These are phyloP conservation scores for Hydropsyche tenuis DNA, from an alignment of 1,140 invertebrate genomes.

Conservation along the genomic window DNA sequence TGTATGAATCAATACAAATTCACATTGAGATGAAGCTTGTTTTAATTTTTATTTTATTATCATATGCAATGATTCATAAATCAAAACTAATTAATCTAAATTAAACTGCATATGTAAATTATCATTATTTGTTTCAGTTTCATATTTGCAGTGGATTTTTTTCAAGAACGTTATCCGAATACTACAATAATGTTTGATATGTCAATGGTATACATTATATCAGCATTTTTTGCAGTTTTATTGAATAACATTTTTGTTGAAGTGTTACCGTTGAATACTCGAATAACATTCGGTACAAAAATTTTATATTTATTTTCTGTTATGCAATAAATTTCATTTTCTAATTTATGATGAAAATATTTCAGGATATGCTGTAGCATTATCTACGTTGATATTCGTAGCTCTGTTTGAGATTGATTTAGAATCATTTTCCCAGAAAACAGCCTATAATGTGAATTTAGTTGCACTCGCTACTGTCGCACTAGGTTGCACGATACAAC, in stretches of 20 bases:
- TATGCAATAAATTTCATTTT: background rate
- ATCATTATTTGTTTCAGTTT: no score
- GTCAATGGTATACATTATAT: conserved; percentile 87
- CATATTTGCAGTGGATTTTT: conserved; percentile 89
- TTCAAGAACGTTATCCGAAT: conserved; percentile 81
- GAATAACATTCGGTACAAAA: conserved; percentile 82
- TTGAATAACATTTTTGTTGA: conserved; percentile 87
- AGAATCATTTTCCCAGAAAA: conserved; percentile 73
- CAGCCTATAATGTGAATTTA: conserved; percentile 82
- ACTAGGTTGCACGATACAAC: conserved; percentile 90
- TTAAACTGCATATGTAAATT: background rate
- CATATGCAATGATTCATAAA: background rate
- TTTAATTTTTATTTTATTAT: conserved; percentile 22
- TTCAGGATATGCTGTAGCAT: conserved; percentile 81
- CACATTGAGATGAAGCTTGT: background rate
- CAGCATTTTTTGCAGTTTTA: conserved; percentile 85
- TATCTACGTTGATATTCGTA: conserved; percentile 81
- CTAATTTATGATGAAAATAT: conserved; percentile 12
- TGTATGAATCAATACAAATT: background rate
- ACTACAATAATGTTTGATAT: conserved; percentile 90
- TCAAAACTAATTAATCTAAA: background rate
- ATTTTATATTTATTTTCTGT: background rate
- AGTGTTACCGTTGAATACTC: conserved; percentile 78
- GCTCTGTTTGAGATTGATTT: conserved; percentile 85
- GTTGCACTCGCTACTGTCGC: conserved; percentile 84